These are phyloP conservation scores for Beris chalybata DNA, from an alignment of 2,888 invertebrate species.

Conservation along the genomic window DNA sequence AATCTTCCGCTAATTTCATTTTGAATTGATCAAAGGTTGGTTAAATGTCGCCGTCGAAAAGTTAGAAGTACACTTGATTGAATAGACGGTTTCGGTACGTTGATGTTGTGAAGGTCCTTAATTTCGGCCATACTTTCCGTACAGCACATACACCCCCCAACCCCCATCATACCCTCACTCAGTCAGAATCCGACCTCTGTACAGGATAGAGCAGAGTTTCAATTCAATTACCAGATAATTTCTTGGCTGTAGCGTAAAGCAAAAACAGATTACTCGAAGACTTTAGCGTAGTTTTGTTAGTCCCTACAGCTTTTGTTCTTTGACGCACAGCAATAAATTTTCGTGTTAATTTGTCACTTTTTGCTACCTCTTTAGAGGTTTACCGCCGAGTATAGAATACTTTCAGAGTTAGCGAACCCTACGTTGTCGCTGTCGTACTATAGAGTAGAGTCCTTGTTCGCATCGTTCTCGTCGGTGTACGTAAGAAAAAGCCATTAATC, in stretches of 20 bases:
- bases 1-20: slow-evolving; percentile 33
- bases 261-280: slow-evolving; percentile 32
- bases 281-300: slow-evolving; percentile 8
- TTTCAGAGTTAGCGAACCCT: slow-evolving; percentile 1
- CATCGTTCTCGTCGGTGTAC: slow-evolving; percentile 13
- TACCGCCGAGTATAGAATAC: slow-evolving; percentile 23
- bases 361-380: slow-evolving; percentile 36
- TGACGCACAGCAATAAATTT: slow-evolving; percentile 37
- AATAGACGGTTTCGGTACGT: background rate
- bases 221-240: slow-evolving; percentile 38
- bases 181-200: no score
- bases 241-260: slow-evolving; percentile 14
- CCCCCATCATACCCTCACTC: no score
- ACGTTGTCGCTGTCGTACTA: background rate
- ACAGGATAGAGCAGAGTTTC: slow-evolving; percentile 1
- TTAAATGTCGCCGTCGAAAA: background rate
- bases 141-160: no score
- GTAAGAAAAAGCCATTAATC: slow-evolving; percentile 35
- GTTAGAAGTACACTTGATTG: background rate
- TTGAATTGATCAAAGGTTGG: slow-evolving; percentile 30
- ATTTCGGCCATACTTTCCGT: no score
- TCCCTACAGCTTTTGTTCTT: slow-evolving; percentile 17
- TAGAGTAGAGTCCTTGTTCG: background rate
- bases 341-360: slow-evolving; percentile 40
- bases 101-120: no score